Evolutionary conservation across 2,113 vertebrate genomes (phyloP).

Genomic region (Edolisoma coerulescens): DNA sequence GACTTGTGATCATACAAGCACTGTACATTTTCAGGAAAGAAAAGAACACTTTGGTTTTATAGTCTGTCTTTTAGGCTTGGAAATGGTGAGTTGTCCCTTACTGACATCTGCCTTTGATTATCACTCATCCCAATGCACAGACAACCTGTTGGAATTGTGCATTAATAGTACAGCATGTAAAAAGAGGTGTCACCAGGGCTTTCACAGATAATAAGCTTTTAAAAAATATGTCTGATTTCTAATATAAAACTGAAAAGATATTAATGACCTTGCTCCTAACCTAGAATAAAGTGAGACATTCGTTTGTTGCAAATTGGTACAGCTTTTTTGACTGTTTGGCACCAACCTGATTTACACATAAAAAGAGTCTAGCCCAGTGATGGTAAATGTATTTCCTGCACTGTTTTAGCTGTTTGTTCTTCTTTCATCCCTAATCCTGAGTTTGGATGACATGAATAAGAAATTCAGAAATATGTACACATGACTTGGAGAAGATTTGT

Average conservation of each 20-base stretch:
- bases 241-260: background rate
- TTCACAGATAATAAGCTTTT: background rate
- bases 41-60: background rate
- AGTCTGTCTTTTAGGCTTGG: background rate
- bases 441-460: background rate
- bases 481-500: background rate
- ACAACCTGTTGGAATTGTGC: background rate
- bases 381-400: background rate
- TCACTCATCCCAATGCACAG: background rate
- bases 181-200: background rate
- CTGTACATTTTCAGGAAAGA: background rate
- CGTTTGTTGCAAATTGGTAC: background rate
- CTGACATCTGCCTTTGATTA: constrained; percentile 28
- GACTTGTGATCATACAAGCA: background rate
- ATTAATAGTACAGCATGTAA: background rate
- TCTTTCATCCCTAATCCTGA: background rate
- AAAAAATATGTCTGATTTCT: background rate
- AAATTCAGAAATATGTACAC: background rate
- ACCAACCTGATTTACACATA: background rate
- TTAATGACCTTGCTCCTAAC: constrained; percentile 12
- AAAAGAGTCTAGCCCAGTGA: background rate
- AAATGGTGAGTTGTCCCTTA: background rate
- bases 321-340: background rate
- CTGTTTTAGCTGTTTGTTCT: background rate
- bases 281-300: background rate